Conservation (phyloP, 2,888 invertebrate genomes). For the Xanthostigma xanthostigma region DNA sequence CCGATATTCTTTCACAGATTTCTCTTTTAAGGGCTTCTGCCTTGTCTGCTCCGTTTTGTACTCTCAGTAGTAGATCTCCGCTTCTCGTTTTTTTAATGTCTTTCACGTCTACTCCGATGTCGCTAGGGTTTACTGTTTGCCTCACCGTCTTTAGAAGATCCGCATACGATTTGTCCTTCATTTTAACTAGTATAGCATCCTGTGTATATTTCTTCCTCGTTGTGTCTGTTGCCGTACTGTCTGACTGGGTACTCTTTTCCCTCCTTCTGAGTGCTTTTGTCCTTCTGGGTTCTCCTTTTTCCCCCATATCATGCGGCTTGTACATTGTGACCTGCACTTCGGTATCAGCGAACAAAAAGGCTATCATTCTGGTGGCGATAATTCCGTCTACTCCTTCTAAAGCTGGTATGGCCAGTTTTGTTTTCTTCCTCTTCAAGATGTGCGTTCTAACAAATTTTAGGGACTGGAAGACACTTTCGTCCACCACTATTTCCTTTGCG, state of each 20-base stretch:
- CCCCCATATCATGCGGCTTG: too few relatives aligned
- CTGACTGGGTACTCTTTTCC: not conserved
- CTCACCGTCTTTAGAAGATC: too few relatives aligned
- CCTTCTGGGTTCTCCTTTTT: not conserved
- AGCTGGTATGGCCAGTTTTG: too few relatives aligned
- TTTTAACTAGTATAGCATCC: conserved; percentile 6
- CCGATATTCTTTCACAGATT: too few relatives aligned
- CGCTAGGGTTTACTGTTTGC: conserved; percentile 3
- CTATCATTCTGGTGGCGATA: too few relatives aligned
- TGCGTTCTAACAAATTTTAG: too few relatives aligned
- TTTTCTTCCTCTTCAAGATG: too few relatives aligned
- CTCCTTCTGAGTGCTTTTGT: not conserved
- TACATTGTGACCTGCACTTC: conserved; percentile 1
- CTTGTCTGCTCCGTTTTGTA: conserved; percentile 6
- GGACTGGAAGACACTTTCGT: too few relatives aligned
- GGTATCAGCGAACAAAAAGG: conserved; percentile 7
- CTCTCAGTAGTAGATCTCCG: too few relatives aligned
- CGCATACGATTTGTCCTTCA: conserved; percentile 6
- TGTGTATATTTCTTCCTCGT: not conserved
- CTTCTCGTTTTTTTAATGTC: too few relatives aligned
- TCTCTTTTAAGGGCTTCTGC: conserved; percentile 4
- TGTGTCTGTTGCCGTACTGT: not conserved
- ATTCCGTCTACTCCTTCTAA: too few relatives aligned
- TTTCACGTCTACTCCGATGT: conserved; percentile 5
- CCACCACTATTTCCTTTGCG: too few relatives aligned